These are phyloP conservation scores for Steinernema scapterisci DNA, from an alignment of 2,888 invertebrate genomes.

Conservation along the genomic window DNA sequence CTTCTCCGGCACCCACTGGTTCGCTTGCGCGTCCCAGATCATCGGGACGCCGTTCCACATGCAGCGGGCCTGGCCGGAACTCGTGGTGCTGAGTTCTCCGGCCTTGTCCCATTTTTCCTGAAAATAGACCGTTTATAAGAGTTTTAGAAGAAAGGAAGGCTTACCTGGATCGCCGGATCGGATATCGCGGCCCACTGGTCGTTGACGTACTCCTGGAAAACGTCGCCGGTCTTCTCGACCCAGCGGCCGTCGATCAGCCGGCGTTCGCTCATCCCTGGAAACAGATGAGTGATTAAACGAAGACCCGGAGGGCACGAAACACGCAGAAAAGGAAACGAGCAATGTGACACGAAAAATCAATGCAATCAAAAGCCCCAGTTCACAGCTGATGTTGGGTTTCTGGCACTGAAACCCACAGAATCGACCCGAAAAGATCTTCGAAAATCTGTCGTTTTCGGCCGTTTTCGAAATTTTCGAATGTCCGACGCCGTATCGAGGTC, in stretches of 20 bases:
- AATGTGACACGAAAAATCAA: too few relatives aligned
- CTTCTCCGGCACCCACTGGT: slow-evolving; percentile 46
- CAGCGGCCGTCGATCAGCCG: slow-evolving; percentile 40
- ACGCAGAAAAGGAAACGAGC: too few relatives aligned
- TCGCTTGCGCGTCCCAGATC: slow-evolving; percentile 83
- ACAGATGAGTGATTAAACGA: too few relatives aligned
- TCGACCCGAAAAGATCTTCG: too few relatives aligned
- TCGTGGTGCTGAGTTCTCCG: background rate
- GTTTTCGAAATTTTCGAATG: too few relatives aligned
- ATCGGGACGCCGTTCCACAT: slow-evolving; percentile 88
- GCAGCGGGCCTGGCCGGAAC: slow-evolving; percentile 72
- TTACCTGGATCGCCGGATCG: slow-evolving; percentile 36
- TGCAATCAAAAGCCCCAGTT: too few relatives aligned
- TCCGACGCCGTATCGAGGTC: too few relatives aligned
- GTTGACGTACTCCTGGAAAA: slow-evolving; percentile 47
- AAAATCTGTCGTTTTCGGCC: too few relatives aligned
- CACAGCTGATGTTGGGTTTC: too few relatives aligned
- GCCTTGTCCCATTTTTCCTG: slow-evolving; percentile 55
- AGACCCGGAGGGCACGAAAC: too few relatives aligned
- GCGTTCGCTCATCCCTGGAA: too few relatives aligned
- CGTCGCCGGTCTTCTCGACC: slow-evolving; percentile 36
- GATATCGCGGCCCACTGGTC: slow-evolving; percentile 55
- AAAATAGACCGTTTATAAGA: slow-evolving; percentile 36
- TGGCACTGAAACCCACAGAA: too few relatives aligned
- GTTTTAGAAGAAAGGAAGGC: background rate